Percentiles rank a stretch among this genome's conserved stretches.
Evolutionary conservation across 2,888 invertebrate genomes (phyloP).

Genomic region (Phymatocera aterrima): DNA sequence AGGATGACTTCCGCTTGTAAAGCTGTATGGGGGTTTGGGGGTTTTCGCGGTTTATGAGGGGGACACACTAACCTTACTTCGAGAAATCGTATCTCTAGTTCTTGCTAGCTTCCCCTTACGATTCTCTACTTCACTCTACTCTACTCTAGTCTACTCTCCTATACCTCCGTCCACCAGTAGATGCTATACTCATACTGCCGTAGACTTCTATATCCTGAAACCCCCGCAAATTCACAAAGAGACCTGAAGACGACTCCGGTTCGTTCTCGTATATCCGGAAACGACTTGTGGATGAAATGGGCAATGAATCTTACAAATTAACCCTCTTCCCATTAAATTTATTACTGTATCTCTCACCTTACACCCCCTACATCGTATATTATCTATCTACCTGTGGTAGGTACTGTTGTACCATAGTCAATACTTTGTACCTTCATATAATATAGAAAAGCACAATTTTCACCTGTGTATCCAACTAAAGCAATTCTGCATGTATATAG

Average conservation of each 20-base stretch:
- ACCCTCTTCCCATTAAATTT: constrained; percentile 10
- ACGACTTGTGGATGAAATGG: constrained; percentile 30
- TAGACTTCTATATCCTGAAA: background rate
- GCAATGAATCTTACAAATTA: constrained; percentile 43
- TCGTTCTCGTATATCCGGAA: constrained; percentile 13
- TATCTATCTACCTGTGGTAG: background rate
- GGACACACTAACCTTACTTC: background rate
- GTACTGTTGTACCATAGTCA: too few relatives aligned
- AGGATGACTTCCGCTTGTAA: constrained; percentile 6
- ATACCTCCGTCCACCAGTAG: background rate
- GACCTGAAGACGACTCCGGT: constrained; percentile 22
- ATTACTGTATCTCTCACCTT: background rate
- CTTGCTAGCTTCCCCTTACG: background rate
- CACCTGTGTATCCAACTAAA: background rate
- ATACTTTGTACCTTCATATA: too few relatives aligned
- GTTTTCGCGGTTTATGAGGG: background rate
- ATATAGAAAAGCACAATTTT: background rate
- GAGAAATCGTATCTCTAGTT: background rate
- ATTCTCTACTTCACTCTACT: background rate
- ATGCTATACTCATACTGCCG: background rate
- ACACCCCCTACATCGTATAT: background rate
- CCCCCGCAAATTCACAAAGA: too few relatives aligned
- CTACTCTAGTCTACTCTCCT: background rate
- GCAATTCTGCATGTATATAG: background rate
- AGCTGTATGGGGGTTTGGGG: background rate